Conservation (phyloP, 2,797 vertebrate species). For the Anniella stebbinsi region DNA sequence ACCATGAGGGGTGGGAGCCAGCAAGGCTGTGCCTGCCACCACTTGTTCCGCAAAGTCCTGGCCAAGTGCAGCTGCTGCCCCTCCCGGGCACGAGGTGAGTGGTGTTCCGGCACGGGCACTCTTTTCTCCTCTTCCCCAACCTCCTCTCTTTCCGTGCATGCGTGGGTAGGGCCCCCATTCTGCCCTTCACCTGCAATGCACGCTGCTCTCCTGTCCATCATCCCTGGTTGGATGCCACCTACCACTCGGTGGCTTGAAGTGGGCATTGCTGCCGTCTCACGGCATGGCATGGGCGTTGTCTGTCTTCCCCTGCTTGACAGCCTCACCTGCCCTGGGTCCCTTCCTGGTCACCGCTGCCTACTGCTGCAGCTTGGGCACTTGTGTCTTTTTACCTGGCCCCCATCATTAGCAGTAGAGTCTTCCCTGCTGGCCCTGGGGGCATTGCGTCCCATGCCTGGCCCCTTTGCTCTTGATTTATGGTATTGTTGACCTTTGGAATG, state of each 20-base stretch:
- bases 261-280: not conserved
- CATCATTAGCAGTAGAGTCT: not conserved
- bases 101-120: not conserved
- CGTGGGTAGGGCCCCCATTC: not conserved
- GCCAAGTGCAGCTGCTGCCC: constrained; percentile 95
- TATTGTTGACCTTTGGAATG: not conserved
- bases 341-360: not conserved
- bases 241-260: not conserved
- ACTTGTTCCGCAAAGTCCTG: constrained; percentile 95
- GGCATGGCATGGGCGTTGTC: constrained; percentile 22
- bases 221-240: not conserved
- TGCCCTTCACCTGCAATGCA: not conserved
- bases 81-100: constrained; percentile 93
- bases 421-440: not conserved
- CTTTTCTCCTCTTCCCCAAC: no score
- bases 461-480: not conserved
- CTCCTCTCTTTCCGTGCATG: not conserved
- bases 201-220: no score
- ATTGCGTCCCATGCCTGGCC: not conserved
- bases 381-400: not conserved
- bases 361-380: not conserved
- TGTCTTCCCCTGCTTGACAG: not conserved
- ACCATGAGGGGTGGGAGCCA: constrained; percentile 91
- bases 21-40: constrained; percentile 92
- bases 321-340: not conserved